These are phyloP conservation scores for Porites lobata DNA, from an alignment of 92 coral and sea anemone species.

Conservation along the genomic window DNA sequence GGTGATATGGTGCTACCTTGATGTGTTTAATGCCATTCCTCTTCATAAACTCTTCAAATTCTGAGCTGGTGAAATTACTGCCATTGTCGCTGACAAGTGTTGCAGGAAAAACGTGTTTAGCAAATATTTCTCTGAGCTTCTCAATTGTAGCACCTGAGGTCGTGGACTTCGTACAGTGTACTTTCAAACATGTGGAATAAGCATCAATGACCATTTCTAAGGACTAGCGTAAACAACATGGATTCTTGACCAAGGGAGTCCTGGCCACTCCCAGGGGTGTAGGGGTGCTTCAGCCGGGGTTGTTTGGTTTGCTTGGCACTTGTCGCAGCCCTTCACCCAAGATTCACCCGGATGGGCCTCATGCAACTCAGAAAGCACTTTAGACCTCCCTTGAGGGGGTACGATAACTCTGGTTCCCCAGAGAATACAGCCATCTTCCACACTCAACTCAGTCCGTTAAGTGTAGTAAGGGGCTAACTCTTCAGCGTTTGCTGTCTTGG, in stretches of 20 bases:
- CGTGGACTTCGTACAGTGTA: conserved; percentile 66
- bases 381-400: conserved; percentile 63
- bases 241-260: no score
- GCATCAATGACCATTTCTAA: neutral
- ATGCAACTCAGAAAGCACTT: conserved; percentile 5
- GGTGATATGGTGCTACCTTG: conserved; percentile 46
- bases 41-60: conserved; percentile 54
- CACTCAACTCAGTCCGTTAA: conserved; percentile 62
- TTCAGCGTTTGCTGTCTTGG: conserved; percentile 30
- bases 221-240: no score
- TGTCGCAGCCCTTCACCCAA: no score
- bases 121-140: conserved; percentile 65
- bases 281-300: no score
- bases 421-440: conserved; percentile 74
- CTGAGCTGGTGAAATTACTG: conserved; percentile 52
- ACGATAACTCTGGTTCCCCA: conserved; percentile 67
- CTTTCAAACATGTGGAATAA: conserved; percentile 45
- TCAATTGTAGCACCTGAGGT: conserved; percentile 67
- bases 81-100: conserved; percentile 60
- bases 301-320: no score
- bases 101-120: conserved; percentile 57
- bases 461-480: conserved; percentile 49
- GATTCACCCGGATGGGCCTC: no score
- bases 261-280: no score
- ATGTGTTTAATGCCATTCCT: neutral